Percentiles rank a stretch among this genome's conserved stretches.
Conservation (phyloP, 2,113 vertebrate species). For the Porphyrio hochstetteri region DNA sequence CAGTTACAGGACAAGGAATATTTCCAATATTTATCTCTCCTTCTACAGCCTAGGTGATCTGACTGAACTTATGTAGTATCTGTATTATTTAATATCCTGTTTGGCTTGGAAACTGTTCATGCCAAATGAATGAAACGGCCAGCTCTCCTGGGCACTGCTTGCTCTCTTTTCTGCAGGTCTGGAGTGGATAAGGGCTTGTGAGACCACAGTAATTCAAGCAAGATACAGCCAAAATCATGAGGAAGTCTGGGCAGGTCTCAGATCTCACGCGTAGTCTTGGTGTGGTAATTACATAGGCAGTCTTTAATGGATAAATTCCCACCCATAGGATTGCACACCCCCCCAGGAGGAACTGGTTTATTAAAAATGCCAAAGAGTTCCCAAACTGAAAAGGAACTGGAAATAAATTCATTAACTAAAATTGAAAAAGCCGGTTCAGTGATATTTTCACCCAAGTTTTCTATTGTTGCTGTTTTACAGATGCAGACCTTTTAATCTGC, state of each 20-base stretch:
- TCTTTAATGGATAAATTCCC: not conserved
- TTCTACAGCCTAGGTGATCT: not conserved
- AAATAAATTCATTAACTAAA: not conserved
- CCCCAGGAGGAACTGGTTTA: not conserved
- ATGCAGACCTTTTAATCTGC: not conserved
- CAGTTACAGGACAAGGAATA: not conserved
- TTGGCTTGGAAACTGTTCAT: not conserved
- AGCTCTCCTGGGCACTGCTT: not conserved
- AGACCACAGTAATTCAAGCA: not conserved
- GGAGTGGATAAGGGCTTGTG: not conserved
- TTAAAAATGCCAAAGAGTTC: not conserved
- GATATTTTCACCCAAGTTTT: not conserved
- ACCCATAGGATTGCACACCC: not conserved
- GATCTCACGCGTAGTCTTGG: not conserved
- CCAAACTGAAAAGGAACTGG: not conserved
- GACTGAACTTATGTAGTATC: not conserved
- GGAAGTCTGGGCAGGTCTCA: not conserved
- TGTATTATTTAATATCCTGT: conserved; percentile 15
- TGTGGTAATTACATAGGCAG: not conserved
- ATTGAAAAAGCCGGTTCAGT: not conserved
- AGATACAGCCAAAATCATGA: not conserved
- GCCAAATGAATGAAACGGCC: not conserved
- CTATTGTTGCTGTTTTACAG: not conserved
- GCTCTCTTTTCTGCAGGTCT: not conserved
- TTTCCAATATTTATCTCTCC: not conserved